phyloP scores from a whole-genome alignment of 1,140 invertebrate species.

The Glomeris maerens region DNA sequence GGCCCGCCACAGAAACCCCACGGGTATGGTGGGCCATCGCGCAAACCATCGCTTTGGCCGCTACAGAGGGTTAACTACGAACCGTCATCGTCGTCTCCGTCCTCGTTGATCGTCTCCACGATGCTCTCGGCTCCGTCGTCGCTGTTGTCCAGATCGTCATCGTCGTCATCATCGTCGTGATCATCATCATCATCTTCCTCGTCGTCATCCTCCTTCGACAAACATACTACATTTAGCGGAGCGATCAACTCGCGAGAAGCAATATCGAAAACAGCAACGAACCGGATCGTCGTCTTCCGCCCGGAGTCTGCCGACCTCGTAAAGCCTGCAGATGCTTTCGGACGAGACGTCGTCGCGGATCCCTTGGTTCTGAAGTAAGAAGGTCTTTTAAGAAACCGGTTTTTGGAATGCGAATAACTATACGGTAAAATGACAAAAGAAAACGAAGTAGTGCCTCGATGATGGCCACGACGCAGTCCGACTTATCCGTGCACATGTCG shows the following conservation, averaged over 20 bases:
- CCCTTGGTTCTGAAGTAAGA: conserved; percentile 24
- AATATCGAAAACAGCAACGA: conserved; percentile 35
- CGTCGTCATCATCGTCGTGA: conserved; percentile 19
- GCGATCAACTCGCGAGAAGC: conserved; percentile 13
- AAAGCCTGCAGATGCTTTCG: conserved; percentile 35
- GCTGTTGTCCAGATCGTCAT: conserved; percentile 29
- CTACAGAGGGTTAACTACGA: conserved; percentile 5
- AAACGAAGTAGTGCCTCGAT: conserved; percentile 32
- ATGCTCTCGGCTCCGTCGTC: conserved; percentile 37
- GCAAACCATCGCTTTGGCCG: too few relatives aligned
- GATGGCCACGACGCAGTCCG: conserved; percentile 48
- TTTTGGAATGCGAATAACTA: neutral
- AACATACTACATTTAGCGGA: conserved; percentile 1
- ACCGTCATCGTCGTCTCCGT: conserved; percentile 16
- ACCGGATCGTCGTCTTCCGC: conserved; percentile 32
- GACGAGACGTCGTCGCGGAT: conserved; percentile 17
- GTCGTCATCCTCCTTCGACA: conserved; percentile 5
- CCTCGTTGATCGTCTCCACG: too few relatives aligned
- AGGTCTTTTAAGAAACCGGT: neutral
- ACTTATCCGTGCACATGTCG: conserved; percentile 33
- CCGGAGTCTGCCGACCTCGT: conserved; percentile 35
- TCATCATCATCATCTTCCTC: conserved; percentile 20
- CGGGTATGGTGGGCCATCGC: too few relatives aligned
- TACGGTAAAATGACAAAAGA: conserved; percentile 13
- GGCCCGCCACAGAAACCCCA: neutral